Evolutionary conservation across 2,113 vertebrate species (phyloP).

Genomic region (Neodon shergylaensis): DNA sequence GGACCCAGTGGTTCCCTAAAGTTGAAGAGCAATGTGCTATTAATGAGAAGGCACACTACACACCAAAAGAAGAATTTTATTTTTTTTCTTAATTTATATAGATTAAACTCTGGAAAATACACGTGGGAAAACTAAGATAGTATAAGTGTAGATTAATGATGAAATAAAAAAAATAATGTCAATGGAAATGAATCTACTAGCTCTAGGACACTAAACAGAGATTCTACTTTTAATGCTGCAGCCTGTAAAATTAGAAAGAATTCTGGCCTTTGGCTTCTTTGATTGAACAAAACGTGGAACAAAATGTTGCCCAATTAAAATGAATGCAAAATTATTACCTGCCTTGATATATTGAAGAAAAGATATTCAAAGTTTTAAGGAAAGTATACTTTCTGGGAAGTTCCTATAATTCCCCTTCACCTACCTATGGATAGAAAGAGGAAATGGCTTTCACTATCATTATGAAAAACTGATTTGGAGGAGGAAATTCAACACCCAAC

Average conservation of each 20-base stretch:
- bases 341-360: neutral
- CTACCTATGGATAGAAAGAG: neutral
- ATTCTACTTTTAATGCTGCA: neutral
- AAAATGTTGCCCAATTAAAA: neutral
- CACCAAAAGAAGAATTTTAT: neutral
- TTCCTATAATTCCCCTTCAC: neutral
- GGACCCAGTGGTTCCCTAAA: no score
- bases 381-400: neutral
- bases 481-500: fast-evolving
- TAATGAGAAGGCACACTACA: neutral
- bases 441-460: neutral
- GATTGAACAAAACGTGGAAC: neutral
- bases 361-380: neutral
- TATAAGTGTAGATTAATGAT: neutral
- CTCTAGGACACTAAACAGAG: neutral
- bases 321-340: neutral
- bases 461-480: neutral
- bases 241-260: fast-evolving
- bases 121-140: neutral
- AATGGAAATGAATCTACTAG: neutral
- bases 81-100: neutral
- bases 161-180: neutral
- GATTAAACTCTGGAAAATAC: neutral
- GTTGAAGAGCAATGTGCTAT: neutral
- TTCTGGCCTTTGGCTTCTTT: neutral